Evolutionary conservation across 2,113 vertebrate genomes (phyloP), one percentile per base, ranked within the genome.

Genomic region (Syngnathus typhle): DNA sequence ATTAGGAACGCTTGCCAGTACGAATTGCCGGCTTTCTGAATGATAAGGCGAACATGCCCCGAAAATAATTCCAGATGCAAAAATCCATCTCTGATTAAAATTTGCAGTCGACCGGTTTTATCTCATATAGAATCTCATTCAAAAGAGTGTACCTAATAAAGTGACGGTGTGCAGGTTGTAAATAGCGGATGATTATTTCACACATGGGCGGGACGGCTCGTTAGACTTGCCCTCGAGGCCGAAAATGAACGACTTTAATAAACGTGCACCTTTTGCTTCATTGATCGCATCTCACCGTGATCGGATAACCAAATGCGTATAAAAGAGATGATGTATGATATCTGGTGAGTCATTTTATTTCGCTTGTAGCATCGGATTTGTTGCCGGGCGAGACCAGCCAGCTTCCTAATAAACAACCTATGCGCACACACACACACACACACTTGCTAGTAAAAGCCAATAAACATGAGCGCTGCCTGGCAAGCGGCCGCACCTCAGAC

Each of bases 251-350:
- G 19, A 61, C 59, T 41, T 39, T 5, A 61, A 18, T 41, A 21
- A 60, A 41, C 6, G 19, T 38, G 19, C 59, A 39, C 59, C 59
- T n/a, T 43, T n/a, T 61, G 59, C 59, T 61, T 41, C 37, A 60
- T 60, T n/a, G 58, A 39, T 39, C 37, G n/a, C 37, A 60, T 60
- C 37, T 60, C 19, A 21, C 19, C 6, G 19, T 12, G 18, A 39
- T 21, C 19, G 13, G 10, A 55, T 32, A 32, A 56, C 1, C 39
- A n/a, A 13, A 5, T 15, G 11, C 18, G 15, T 4, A 27, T 36
- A 2, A 43, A 12, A 43, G 27, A 61, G 38, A 61, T 61, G 60
- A 61, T 61, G 36, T 39, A 61, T 43, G n/a, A 43, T 23, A 61
- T 44, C 60, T 7, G 9, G n/a, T 27, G 39, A 39, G n/a, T 62